A percentile compares a stretch with the other conserved stretches of the same genome.
phyloP scores from a whole-genome alignment of 2,113 vertebrate genomes.

The Bufo gargarizans region DNA sequence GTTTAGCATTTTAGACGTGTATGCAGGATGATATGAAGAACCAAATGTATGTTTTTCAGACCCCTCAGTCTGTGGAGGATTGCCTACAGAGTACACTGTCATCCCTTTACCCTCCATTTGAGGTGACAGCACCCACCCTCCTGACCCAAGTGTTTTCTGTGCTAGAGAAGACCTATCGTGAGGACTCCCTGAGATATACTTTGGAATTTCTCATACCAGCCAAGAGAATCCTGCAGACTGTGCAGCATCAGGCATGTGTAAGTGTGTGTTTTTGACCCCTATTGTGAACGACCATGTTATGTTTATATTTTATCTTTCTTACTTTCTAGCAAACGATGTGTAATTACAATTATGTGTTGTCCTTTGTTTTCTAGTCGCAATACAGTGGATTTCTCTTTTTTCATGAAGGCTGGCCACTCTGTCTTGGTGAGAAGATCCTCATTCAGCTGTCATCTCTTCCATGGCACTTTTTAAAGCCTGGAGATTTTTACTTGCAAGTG shows the following conservation, averaged over 20 bases:
- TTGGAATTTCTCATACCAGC: slow-evolving; percentile 91
- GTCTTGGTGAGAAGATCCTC: slow-evolving; percentile 80
- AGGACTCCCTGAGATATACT: slow-evolving; percentile 88
- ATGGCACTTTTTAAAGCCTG: slow-evolving; percentile 85
- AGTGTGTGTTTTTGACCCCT: slow-evolving; percentile 64
- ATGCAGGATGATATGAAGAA: background rate
- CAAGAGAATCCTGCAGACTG: slow-evolving; percentile 87
- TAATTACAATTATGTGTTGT: background rate
- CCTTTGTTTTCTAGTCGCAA: slow-evolving; percentile 75
- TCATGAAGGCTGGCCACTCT: slow-evolving; percentile 90
- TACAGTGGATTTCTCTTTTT: slow-evolving; percentile 89
- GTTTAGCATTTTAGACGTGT: background rate
- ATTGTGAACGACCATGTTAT: background rate
- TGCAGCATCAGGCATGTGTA: slow-evolving; percentile 92
- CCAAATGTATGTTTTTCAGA: slow-evolving; percentile 67
- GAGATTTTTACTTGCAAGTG: slow-evolving; percentile 93
- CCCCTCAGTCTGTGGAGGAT: slow-evolving; percentile 90
- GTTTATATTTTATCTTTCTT: background rate
- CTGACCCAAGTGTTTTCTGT: slow-evolving; percentile 91
- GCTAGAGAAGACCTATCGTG: slow-evolving; percentile 87
- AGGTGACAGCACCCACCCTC: slow-evolving; percentile 88
- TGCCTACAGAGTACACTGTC: slow-evolving; percentile 92
- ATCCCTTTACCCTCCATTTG: slow-evolving; percentile 88
- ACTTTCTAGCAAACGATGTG: background rate
- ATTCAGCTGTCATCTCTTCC: slow-evolving; percentile 88